Evolutionary conservation across 2,113 vertebrate species (phyloP), one percentile per base, ranked within the genome.

Genomic region (Eretmochelys imbricata): DNA sequence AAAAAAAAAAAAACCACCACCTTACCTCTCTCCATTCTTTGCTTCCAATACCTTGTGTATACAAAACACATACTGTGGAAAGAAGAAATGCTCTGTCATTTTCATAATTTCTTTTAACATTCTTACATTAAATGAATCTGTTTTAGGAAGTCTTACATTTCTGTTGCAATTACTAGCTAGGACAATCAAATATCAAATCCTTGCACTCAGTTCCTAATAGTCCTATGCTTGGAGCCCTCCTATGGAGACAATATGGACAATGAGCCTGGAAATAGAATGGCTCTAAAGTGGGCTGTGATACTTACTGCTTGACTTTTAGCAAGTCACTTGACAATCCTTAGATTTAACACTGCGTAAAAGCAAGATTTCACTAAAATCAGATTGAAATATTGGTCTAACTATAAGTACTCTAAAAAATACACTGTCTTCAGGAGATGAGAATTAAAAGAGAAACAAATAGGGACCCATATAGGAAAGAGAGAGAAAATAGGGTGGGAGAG

Each of bases 21-120:
- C 99, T 99, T 98, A 99, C 99, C 99, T 99, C 99, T 99, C 99
- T 99, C 99, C 99, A 99, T 97, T 99, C 99, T 97, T 99, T 99
- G 98, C 99, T 99, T 97, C 99, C 99, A 97, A 99, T 98, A 94
- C 98, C 99, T 99, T 99, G 99, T 25, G 98, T 98, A 97, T 99
- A 99, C 95, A 99, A 99, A 95, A 99, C 99, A 97, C 99, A 99
- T 96, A 99, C 99, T 99, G 98, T 54, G 96, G 96, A 83, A 89
- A 86, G 49, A 94, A 96, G 82, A 82, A 53, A 75, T 2, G 19
- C 27, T 54, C 3, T 8, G 29, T 97, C 50, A 96, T 85, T 95
- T 92, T 87, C 46, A 87, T 75, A 89, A 54, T 79, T 79, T 35
- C 80, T 38, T 72, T 38, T 87, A 10, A 46, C 54, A 50, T 27